phyloP scores from a whole-genome alignment of 2,113 vertebrate genomes.

The Vombatus ursinus region DNA sequence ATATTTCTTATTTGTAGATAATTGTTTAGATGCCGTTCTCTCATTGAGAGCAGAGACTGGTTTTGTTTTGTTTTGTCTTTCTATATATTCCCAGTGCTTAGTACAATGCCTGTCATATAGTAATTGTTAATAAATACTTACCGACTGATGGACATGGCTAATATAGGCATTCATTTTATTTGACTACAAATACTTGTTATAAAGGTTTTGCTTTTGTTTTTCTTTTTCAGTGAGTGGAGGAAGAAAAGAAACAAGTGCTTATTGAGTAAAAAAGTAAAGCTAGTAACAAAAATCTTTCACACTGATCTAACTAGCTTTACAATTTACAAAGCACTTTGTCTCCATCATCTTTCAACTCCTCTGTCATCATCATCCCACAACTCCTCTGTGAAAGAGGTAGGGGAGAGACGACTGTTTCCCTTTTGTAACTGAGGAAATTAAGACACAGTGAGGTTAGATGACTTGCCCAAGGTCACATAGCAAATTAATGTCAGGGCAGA shows the following conservation, averaged over 20 bases:
- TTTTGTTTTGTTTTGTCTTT: neutral
- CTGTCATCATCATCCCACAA: no score
- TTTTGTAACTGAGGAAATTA: neutral
- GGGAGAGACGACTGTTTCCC: neutral
- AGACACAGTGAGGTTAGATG: neutral
- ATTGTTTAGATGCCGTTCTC: neutral
- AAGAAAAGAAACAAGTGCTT: neutral
- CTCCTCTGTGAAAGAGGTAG: neutral
- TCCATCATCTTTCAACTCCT: neutral
- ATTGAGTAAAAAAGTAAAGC: neutral
- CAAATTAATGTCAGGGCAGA: neutral
- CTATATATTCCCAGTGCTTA: neutral
- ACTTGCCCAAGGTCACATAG: neutral
- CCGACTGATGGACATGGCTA: neutral
- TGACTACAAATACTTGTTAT: neutral
- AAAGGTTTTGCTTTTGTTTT: neutral
- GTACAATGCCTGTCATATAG: neutral
- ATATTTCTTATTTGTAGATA: neutral
- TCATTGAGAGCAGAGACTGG: neutral
- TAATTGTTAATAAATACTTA: neutral
- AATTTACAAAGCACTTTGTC: neutral
- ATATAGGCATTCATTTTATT: neutral
- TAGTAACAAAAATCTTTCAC: neutral
- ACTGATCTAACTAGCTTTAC: neutral
- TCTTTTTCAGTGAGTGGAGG: neutral